phyloP scores from a whole-genome alignment of 2,888 invertebrate species.

The Malachius bipustulatus region DNA sequence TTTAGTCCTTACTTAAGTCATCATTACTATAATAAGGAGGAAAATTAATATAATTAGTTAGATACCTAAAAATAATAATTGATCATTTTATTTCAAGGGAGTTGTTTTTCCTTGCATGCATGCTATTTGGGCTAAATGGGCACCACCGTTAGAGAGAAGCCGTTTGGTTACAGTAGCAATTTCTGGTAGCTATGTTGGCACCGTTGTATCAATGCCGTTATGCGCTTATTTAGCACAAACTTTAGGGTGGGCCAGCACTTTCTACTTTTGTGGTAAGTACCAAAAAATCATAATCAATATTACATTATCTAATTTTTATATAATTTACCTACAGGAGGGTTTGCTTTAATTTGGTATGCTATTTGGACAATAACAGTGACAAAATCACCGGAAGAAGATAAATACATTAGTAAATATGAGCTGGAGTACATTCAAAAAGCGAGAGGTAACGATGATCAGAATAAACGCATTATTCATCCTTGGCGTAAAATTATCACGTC shows the following conservation, averaged over 20 bases:
- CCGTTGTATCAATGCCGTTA: slow-evolving; percentile 66
- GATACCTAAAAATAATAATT: too few relatives aligned
- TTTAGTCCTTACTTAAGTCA: too few relatives aligned
- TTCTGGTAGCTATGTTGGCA: slow-evolving; percentile 74
- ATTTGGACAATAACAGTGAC: slow-evolving; percentile 59
- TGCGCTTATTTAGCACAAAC: slow-evolving; percentile 61
- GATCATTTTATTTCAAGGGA: slow-evolving; percentile 45
- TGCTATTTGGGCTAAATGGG: slow-evolving; percentile 73
- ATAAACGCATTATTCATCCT: slow-evolving; percentile 49
- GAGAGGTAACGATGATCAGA: slow-evolving; percentile 41
- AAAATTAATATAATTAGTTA: too few relatives aligned
- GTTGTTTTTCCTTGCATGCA: slow-evolving; percentile 68
- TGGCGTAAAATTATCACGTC: slow-evolving; percentile 68
- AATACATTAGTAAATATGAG: slow-evolving; percentile 58
- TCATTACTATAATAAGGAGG: too few relatives aligned
- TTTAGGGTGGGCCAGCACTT: slow-evolving; percentile 68
- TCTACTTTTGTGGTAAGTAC: slow-evolving; percentile 60
- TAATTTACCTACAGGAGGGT: slow-evolving; percentile 39
- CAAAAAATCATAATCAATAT: too few relatives aligned
- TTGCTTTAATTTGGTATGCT: slow-evolving; percentile 60
- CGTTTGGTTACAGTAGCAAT: slow-evolving; percentile 69
- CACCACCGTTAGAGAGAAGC: slow-evolving; percentile 63
- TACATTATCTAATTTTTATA: slow-evolving; percentile 34
- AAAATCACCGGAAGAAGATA: slow-evolving; percentile 64
- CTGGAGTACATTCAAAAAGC: slow-evolving; percentile 57